These are phyloP conservation scores for Mythimna vitellina DNA, from an alignment of 2,888 invertebrate genomes.

Conservation along the genomic window DNA sequence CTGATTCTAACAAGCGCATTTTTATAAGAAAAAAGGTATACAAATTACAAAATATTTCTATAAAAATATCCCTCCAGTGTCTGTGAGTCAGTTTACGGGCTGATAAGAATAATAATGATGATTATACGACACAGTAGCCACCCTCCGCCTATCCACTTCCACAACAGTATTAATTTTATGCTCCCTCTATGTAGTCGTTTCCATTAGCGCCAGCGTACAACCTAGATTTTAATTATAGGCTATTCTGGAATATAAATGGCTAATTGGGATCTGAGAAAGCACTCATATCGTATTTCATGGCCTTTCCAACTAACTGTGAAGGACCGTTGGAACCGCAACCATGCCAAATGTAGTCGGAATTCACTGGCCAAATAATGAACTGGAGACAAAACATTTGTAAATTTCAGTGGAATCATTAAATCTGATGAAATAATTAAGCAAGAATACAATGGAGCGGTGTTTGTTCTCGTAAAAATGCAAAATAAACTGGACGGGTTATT, in stretches of 20 bases:
- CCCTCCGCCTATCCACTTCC: conserved; percentile 7
- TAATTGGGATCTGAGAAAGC: conserved; percentile 52
- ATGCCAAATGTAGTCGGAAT: conserved; percentile 42
- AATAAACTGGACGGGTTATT: conserved; percentile 37
- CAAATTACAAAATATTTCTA: not conserved
- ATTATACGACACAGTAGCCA: conserved; percentile 4
- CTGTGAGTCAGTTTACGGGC: not conserved
- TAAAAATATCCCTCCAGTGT: not conserved
- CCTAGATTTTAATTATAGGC: conserved; percentile 48
- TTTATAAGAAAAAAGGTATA: too few relatives aligned
- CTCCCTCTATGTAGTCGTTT: conserved; percentile 7
- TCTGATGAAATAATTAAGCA: conserved; percentile 16
- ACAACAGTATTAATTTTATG: conserved; percentile 39
- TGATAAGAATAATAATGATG: conserved; percentile 25
- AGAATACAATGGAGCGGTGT: conserved; percentile 5
- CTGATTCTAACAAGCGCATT: not conserved
- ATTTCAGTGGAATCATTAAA: conserved; percentile 17
- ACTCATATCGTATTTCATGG: conserved; percentile 57
- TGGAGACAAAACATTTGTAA: conserved; percentile 27
- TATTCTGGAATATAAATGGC: conserved; percentile 46
- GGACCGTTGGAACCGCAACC: conserved; percentile 26
- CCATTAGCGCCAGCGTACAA: conserved; percentile 20
- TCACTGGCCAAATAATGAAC: conserved; percentile 36
- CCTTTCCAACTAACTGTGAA: conserved; percentile 46
- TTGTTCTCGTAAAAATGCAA: conserved; percentile 37